These are phyloP conservation scores for Troides oblongomaculatus DNA, from an alignment of 2,888 invertebrate genomes.

Conservation along the genomic window DNA sequence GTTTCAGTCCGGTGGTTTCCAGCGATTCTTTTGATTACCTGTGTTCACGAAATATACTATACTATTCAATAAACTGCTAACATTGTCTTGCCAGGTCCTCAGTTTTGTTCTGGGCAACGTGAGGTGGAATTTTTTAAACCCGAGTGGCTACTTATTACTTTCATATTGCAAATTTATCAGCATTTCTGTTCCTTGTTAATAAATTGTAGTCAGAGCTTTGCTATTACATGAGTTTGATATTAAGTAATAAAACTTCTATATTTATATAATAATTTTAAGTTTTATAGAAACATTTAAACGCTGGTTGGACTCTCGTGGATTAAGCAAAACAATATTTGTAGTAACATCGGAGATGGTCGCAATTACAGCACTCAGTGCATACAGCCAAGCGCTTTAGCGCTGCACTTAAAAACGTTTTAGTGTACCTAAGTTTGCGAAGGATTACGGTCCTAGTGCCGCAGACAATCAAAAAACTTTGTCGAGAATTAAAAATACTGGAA, in stretches of 20 bases:
- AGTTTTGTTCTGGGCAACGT: no score
- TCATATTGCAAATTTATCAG: no score
- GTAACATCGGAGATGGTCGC: constrained; percentile 53
- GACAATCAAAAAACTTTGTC: constrained; percentile 34
- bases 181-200: background rate
- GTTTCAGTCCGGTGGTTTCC: no score
- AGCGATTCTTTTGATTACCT: no score
- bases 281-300: constrained; percentile 15
- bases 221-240: no score
- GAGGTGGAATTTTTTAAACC: no score
- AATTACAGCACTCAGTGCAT: constrained; percentile 49
- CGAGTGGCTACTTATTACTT: no score
- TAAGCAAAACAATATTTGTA: constrained; percentile 45
- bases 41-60: no score
- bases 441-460: constrained; percentile 41
- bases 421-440: constrained; percentile 46
- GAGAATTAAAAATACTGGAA: constrained; percentile 7
- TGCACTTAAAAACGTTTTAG: constrained; percentile 68
- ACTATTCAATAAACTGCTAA: no score
- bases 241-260: background rate
- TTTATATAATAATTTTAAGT: constrained; percentile 3
- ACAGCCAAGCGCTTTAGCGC: constrained; percentile 36
- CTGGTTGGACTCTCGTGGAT: constrained; percentile 21
- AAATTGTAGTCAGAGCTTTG: no score
- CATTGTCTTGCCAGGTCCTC: no score